phyloP scores from a whole-genome alignment of 2,888 invertebrate genomes.

The Drymonia ruficornis region DNA sequence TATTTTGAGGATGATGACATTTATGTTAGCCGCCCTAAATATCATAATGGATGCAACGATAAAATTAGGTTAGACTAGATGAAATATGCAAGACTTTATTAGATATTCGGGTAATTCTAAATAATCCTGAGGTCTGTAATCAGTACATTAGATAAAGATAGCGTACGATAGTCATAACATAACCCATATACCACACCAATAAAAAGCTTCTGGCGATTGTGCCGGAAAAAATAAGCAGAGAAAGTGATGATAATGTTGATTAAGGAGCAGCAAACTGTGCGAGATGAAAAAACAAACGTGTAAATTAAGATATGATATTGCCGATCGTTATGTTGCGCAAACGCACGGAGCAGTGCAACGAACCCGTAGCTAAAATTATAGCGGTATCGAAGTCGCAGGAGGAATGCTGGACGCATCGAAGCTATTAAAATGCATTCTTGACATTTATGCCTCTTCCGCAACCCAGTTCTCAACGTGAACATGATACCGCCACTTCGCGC shows the following conservation, averaged over 20 bases:
- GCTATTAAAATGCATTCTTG: constrained; percentile 73
- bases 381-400: constrained; percentile 53
- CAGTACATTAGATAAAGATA: not conserved
- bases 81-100: not conserved
- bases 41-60: not conserved
- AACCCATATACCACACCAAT: not conserved
- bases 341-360: constrained; percentile 73
- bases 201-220: constrained; percentile 3
- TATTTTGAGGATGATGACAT: not conserved
- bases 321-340: constrained; percentile 57
- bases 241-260: constrained; percentile 35
- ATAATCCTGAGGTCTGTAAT: not conserved
- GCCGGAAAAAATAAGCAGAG: constrained; percentile 21
- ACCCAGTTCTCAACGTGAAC: constrained; percentile 40
- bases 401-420: constrained; percentile 67
- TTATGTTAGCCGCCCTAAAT: not conserved
- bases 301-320: constrained; percentile 47
- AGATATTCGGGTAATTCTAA: no score
- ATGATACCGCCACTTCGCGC: constrained; percentile 28
- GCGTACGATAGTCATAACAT: no score
- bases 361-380: constrained; percentile 70
- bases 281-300: constrained; percentile 35
- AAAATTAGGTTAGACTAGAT: not conserved
- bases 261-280: constrained; percentile 25
- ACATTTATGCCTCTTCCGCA: constrained; percentile 62